A percentile compares a stretch with the other conserved stretches of the same genome.
These are phyloP conservation scores for Spilogale gracilis DNA, from an alignment of 2,113 vertebrate genomes.

Conservation along the genomic window DNA sequence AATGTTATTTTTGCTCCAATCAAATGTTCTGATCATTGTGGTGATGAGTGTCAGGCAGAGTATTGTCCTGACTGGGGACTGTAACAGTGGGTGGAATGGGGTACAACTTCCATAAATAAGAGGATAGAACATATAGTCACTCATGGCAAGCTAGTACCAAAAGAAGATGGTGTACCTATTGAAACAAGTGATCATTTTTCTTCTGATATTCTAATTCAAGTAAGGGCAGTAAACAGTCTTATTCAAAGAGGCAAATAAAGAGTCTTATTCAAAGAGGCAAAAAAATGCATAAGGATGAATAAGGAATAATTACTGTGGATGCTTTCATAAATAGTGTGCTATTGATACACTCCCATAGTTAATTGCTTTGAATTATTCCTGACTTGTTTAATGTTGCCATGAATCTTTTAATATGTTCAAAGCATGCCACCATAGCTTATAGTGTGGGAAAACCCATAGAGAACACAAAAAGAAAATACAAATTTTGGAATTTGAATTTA, in stretches of 20 bases:
- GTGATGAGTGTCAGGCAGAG: background rate
- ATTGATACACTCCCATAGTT: background rate
- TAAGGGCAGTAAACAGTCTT: background rate
- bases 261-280: background rate
- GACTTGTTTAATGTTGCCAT: background rate
- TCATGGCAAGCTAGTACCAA: background rate
- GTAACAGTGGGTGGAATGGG: background rate
- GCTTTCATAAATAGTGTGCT: background rate
- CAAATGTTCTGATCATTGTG: background rate
- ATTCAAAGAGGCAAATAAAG: background rate
- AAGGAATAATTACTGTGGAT: constrained; percentile 24
- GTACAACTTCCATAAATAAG: background rate
- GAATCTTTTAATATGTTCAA: background rate
- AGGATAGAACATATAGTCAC: background rate
- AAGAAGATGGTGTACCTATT: background rate
- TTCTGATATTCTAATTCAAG: background rate
- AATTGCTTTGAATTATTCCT: constrained; percentile 11
- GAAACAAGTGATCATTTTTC: background rate
- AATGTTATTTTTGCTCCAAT: background rate
- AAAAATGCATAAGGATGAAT: background rate
- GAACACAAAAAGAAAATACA: background rate
- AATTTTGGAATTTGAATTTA: background rate
- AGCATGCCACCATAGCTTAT: background rate
- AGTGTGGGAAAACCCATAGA: background rate
- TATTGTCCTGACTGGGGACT: background rate